Evolutionary conservation across 2,113 vertebrate genomes (phyloP), one percentile per base, ranked within the genome.

Genomic region (Crocuta crocuta): DNA sequence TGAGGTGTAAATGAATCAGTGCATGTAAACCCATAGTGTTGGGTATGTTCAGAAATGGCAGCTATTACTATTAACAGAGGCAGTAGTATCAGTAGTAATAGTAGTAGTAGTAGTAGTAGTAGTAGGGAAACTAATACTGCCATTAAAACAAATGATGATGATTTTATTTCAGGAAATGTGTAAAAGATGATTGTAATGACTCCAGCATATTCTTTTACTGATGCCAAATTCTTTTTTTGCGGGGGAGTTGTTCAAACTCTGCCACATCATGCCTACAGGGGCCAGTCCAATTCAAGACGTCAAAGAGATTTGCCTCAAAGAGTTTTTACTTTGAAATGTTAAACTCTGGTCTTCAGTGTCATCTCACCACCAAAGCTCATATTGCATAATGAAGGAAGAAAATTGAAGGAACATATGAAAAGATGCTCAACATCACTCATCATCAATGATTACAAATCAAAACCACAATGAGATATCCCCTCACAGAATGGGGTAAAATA

Each of bases 121-220:
- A 43, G 35, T 81, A 80, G 3, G 39, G 39, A 89, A 48, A 81
- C 17, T 65, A 45, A 78, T 33, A 19, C 11, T 94, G 6, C 1
- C 58, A 50, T 16, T 70, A 55, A 94, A 55, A 65, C n/a, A 43
- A 73, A 53, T n/a, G 68, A 28, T 66, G 24, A 24, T 19, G 39
- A n/a, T 61, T 66, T 66, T 13, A 50, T 17, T 71, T 70, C 19
- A 83, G 17, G 39, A 81, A 78, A 4, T 79, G 0, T 31, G 7
- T 33, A 26, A 45, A 2, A 1, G 0, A 63, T 43, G 2, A 35
- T 35, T 17, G 23, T 10, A 23, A 43, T n/a, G 16, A 1, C 8
- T 61, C 15, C 70, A 66, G n/a, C 1, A 1, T 31, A 21, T 55
- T 63, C 6, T n/a, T 61, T 43, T 85, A 10, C 9, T 48, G 24